Percentiles rank a stretch among this genome's conserved stretches.
Conservation (phyloP, 1,140 invertebrate genomes). For the Heliconius himera region DNA sequence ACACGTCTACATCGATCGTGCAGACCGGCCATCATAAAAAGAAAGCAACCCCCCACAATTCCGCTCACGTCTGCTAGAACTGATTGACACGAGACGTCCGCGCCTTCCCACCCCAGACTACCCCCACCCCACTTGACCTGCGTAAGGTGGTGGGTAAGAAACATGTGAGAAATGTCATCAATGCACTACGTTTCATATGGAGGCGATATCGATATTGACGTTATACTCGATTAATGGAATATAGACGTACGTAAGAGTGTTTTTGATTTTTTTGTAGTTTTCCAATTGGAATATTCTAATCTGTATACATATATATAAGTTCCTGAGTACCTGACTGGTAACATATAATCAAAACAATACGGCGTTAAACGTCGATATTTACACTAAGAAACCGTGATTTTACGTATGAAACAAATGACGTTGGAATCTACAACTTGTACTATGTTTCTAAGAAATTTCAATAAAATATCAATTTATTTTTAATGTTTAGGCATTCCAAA, state of each 20-base stretch:
- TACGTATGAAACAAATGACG: too few relatives aligned
- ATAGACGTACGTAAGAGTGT: not conserved
- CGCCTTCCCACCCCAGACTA: slow-evolving; percentile 46
- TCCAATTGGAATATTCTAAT: not conserved
- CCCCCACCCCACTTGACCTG: slow-evolving; percentile 60
- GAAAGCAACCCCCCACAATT: slow-evolving; percentile 59
- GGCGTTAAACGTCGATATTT: too few relatives aligned
- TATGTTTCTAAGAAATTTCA: too few relatives aligned
- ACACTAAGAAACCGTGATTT: too few relatives aligned
- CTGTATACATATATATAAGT: too few relatives aligned
- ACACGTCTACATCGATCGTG: slow-evolving; percentile 56
- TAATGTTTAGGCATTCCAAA: too few relatives aligned
- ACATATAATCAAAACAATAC: too few relatives aligned
- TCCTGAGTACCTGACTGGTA: too few relatives aligned
- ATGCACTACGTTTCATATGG: slow-evolving; percentile 56
- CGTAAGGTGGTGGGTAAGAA: slow-evolving; percentile 52
- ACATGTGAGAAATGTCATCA: slow-evolving; percentile 80
- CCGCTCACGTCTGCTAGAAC: slow-evolving; percentile 72
- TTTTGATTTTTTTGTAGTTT: not conserved
- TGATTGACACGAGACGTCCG: slow-evolving; percentile 79
- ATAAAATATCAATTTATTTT: too few relatives aligned
- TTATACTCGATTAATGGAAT: not conserved
- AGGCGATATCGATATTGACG: slow-evolving; percentile 21
- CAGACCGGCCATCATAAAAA: slow-evolving; percentile 60
- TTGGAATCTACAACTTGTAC: too few relatives aligned